Percentiles rank a stretch among this genome's conserved stretches.
These are phyloP conservation scores for Aradophagus sp. DNA, from an alignment of 1,140 invertebrate genomes.

Conservation along the genomic window DNA sequence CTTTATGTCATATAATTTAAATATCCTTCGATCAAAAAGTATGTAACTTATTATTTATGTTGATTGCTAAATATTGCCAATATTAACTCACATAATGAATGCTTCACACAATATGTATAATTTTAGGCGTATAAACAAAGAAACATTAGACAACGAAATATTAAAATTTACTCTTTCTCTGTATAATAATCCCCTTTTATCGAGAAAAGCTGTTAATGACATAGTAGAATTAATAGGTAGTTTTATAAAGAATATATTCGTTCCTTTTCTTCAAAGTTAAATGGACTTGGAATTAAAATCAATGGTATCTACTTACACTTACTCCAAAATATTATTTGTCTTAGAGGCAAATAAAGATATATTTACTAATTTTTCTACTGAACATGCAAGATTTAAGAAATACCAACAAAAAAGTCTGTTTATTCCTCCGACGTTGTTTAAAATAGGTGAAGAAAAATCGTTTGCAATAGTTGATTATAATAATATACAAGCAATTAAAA, in stretches of 20 bases:
- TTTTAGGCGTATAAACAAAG: not conserved
- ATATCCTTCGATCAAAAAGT: not conserved
- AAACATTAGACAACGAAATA: conserved; percentile 10
- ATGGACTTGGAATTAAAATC: not conserved
- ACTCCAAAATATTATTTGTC: conserved; percentile 1
- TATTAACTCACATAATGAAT: not conserved
- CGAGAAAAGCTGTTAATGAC: conserved; percentile 13
- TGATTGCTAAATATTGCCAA: not conserved
- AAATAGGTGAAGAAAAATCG: conserved; percentile 5
- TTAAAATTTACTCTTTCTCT: conserved; percentile 11
- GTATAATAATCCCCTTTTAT: conserved; percentile 9
- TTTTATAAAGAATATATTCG: conserved; percentile 9
- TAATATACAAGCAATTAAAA: not conserved
- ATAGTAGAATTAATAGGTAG: conserved; percentile 5
- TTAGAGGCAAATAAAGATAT: conserved; percentile 7
- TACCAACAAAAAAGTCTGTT: conserved; percentile 5
- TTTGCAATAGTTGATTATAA: not conserved
- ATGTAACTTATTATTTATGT: not conserved
- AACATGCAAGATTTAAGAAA: conserved; percentile 12
- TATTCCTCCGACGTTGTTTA: not conserved
- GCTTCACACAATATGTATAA: not conserved
- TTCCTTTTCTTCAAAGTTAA: conserved; percentile 17
- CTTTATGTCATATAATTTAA: not conserved
- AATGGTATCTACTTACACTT: not conserved
- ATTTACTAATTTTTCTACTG: not conserved